phyloP scores from a whole-genome alignment of 2,888 invertebrate genomes.

The Eugnorisma glareosa region DNA sequence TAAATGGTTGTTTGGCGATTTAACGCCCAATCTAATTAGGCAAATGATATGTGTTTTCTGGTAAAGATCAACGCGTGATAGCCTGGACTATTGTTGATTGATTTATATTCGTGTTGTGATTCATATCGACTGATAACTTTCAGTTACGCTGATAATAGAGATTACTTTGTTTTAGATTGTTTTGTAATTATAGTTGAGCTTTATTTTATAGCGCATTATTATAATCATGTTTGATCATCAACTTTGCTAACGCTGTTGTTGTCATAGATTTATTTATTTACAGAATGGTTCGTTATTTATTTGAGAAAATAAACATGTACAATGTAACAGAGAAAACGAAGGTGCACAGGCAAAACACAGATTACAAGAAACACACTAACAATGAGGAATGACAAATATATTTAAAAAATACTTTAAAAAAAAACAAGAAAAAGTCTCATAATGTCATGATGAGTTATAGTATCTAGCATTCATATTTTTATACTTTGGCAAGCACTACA shows the following conservation, averaged over 20 bases:
- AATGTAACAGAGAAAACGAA: too few relatives aligned
- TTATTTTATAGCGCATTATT: constrained; percentile 32
- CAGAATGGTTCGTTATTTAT: neutral
- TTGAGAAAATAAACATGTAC: too few relatives aligned
- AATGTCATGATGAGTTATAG: constrained; percentile 2
- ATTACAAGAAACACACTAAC: too few relatives aligned
- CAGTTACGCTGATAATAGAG: constrained; percentile 45
- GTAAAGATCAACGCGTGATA: constrained; percentile 78
- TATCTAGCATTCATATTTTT: constrained; percentile 1
- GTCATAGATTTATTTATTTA: constrained; percentile 21
- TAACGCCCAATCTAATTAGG: constrained; percentile 91
- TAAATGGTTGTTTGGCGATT: constrained; percentile 90
- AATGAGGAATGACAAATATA: too few relatives aligned
- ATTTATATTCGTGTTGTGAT: constrained; percentile 75
- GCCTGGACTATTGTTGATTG: constrained; percentile 82
- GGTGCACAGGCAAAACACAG: too few relatives aligned
- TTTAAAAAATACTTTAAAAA: too few relatives aligned
- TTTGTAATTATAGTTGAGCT: constrained; percentile 49
- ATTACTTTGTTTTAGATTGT: constrained; percentile 42
- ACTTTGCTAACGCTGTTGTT: constrained; percentile 9
- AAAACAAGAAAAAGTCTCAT: too few relatives aligned
- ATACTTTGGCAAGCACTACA: neutral
- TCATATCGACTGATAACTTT: constrained; percentile 53
- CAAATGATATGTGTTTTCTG: constrained; percentile 90
- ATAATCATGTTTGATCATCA: constrained; percentile 19